A percentile compares a stretch with the other conserved stretches of the same genome.
phyloP scores from a whole-genome alignment of 2,113 vertebrate genomes.

The Vanacampus margaritifer region DNA sequence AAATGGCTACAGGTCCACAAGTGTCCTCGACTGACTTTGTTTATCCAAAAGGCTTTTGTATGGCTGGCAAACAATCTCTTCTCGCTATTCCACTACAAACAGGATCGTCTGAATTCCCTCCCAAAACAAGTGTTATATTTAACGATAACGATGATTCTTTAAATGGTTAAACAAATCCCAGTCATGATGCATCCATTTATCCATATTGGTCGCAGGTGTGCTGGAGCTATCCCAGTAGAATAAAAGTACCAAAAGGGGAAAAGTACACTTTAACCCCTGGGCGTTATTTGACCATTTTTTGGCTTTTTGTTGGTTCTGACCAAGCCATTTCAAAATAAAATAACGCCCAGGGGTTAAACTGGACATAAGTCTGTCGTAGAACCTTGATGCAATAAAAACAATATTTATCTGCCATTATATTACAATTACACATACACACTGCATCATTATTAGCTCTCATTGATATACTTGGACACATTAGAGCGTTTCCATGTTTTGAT shows the following conservation, averaged over 20 bases:
- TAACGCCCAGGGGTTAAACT: too few species aligned
- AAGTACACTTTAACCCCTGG: too few species aligned
- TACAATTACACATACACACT: neutral
- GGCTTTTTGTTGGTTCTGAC: too few species aligned
- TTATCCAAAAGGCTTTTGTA: neutral
- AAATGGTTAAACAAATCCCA: neutral
- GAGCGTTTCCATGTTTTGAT: neutral
- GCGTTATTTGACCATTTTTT: too few species aligned
- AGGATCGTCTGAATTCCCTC: neutral
- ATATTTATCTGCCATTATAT: too few species aligned
- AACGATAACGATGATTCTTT: neutral
- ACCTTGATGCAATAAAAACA: neutral
- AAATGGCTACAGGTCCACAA: neutral
- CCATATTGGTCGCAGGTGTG: neutral
- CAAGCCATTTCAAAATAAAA: too few species aligned
- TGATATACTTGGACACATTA: neutral
- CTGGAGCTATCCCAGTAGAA: too few species aligned
- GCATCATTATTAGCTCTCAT: neutral
- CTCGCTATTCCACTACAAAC: neutral
- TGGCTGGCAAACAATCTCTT: neutral
- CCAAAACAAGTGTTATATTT: neutral
- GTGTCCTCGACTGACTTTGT: neutral
- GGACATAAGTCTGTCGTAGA: neutral
- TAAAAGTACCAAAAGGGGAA: too few species aligned
- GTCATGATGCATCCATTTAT: neutral